Evolutionary conservation across 1,140 invertebrate species (phyloP), one percentile per base, ranked within the genome.

Genomic region (Ceratoteleas bidentatus): DNA sequence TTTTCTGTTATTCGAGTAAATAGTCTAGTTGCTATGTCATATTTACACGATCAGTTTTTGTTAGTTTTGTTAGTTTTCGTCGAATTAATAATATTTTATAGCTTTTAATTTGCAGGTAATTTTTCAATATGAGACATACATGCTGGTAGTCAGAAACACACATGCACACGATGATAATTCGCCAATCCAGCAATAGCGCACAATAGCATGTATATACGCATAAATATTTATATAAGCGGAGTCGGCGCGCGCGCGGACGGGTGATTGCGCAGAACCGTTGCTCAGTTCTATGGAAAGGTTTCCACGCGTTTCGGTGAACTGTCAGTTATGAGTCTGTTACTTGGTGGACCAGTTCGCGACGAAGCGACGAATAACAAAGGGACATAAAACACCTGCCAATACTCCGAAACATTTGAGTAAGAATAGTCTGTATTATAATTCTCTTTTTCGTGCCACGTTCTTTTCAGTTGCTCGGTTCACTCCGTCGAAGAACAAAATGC

Each of bases 321-420:
- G 69, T 79, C 85, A 87, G 86, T 87, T 85, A 82, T 64, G 73
- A 86, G 84, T 84, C 81, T 81, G 79, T 85, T 85, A 82, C 81
- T 77, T 83, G 53, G 77, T 84, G 74, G 79, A 69, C 81, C 65
- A 84, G 84, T 83, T 85, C 76, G 75, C 56, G 54, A 66, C 54
- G 33, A 79, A 40, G 70, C 49, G 38, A 75, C 54, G 61, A 24
- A 54, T 61, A 50, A 72, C 70, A 78, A 79, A 72, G 56, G 45
- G 50, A 83, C 70, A n/a, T 16, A 40, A 64, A 64, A 78, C 69
- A 70, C 80, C 64, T 73, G 60, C 40, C 52, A 62, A 47, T 16
- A 40, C n/a, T 61, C 24, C 32, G 10, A 16, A 53, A 54, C 56
- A 6, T 54, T 24, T 24, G n/a, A 6, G 69, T 76, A 66, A 76